Conservation (phyloP, 2,797 vertebrate genomes). For the Dendrocincla tyrannina region DNA sequence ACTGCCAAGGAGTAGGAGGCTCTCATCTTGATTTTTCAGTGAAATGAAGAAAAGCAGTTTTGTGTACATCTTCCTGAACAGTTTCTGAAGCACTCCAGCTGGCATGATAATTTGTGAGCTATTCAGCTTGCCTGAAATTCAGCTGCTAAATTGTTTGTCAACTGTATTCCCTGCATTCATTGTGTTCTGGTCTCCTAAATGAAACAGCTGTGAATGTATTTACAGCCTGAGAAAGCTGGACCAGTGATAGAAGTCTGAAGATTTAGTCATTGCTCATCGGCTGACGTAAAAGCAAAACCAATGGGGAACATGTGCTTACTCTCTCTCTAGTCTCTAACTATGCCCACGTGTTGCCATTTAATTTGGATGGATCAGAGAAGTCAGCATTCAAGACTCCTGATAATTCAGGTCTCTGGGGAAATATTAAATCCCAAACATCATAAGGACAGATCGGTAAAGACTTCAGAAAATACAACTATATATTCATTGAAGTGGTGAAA, state of each 20-base stretch:
- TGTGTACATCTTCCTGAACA: neutral
- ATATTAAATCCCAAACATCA: neutral
- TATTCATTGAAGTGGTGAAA: neutral
- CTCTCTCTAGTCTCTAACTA: neutral
- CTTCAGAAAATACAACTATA: neutral
- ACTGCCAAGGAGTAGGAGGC: neutral
- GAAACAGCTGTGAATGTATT: constrained; percentile 10
- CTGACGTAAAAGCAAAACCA: neutral
- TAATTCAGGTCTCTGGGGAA: neutral
- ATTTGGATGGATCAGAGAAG: neutral
- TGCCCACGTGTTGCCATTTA: neutral
- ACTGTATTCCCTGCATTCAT: neutral
- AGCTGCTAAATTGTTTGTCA: constrained; percentile 18
- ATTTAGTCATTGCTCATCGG: neutral
- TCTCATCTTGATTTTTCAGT: neutral
- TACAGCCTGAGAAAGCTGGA: neutral
- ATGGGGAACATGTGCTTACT: neutral
- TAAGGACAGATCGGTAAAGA: neutral
- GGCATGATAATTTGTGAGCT: neutral
- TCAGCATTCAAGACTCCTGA: neutral
- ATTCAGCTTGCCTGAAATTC: neutral
- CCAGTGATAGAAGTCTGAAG: neutral
- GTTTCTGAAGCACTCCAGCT: constrained; percentile 14
- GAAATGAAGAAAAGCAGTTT: neutral
- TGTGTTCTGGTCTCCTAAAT: neutral